Conservation (phyloP, 2,888 invertebrate genomes). For the Acanthacorydalis orientalis region DNA sequence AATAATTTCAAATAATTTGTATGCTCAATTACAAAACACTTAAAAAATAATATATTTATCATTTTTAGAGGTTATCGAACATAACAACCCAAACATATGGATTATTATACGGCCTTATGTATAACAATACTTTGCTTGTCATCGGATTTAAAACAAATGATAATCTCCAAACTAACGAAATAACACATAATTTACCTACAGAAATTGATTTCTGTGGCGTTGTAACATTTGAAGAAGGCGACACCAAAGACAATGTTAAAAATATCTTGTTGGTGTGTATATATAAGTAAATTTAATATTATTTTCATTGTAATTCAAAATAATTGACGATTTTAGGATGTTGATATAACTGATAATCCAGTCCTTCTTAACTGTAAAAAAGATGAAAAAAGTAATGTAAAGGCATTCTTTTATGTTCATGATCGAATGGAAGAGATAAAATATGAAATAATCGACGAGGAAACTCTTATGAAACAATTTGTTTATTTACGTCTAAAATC, state of each 20-base stretch:
- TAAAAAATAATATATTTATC: constrained; percentile 3
- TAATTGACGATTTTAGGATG: constrained; percentile 28
- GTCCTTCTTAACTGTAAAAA: constrained; percentile 41
- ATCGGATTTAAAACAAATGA: constrained; percentile 50
- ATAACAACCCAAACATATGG: constrained; percentile 46
- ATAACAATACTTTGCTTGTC: constrained; percentile 50
- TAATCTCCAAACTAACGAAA: constrained; percentile 33
- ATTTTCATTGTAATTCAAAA: background rate
- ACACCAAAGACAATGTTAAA: constrained; percentile 41
- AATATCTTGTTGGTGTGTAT: constrained; percentile 35
- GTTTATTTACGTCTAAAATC: constrained; percentile 51
- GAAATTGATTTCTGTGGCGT: constrained; percentile 64
- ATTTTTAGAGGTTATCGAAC: constrained; percentile 45
- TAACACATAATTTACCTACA: constrained; percentile 51
- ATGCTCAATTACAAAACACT: background rate
- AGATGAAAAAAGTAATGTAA: constrained; percentile 37
- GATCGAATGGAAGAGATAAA: constrained; percentile 49
- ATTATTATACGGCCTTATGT: constrained; percentile 58
- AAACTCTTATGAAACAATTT: constrained; percentile 51
- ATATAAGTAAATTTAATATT: background rate
- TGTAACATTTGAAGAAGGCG: constrained; percentile 44
- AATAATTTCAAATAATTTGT: constrained; percentile 7
- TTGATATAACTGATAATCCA: constrained; percentile 68
- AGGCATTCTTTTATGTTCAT: constrained; percentile 51
- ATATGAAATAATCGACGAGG: constrained; percentile 42